Evolutionary conservation across 1,140 invertebrate genomes (phyloP), one percentile per base, ranked within the genome.

Genomic region (Hormaphis cornu): DNA sequence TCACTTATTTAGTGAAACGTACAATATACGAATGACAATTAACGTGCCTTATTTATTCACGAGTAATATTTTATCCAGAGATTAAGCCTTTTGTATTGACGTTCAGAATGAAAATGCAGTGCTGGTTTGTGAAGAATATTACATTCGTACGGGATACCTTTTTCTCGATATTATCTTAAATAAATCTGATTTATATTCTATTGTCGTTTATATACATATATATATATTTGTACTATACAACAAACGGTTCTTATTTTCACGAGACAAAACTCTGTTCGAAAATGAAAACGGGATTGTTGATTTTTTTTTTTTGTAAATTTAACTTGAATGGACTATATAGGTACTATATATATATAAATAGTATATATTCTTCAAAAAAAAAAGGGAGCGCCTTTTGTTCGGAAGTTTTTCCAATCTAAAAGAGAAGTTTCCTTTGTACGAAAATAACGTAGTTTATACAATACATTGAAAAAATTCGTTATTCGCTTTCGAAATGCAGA

Each of bases 161-260:
- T 54, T 54, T n/a, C 20, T 30, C 50, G 30, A n/a, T n/a, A 1
- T 28, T 33, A 30, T 37, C 33, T 56, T 12, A 22, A 56, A 40
- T 56, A 56, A 56, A 56, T 37, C 54, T 56, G 26, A 56, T 56
- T 56, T 56, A 37, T 37, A 56, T 56, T 56, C 54, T 37, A 20
- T 35, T 40, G 20, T 35, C n/a, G 20, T 24, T 35, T 18, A 26
- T 48, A 12, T 48, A n/a, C n/a, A n/a, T n/a, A n/a, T n/a, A n/a
- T n/a, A n/a, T 44, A 20, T 44, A 18, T 1, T 50, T 26, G 2
- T 52, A n/a, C 12, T 52, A 16, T 33, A 22, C 16, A 56, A 56
- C 18, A 56, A 35, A 20, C 30, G 8, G 44, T 24, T 56, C 30
- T 37, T n/a, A n/a, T n/a, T 56, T 56, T 56, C 33, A 56, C 2